phyloP scores from a whole-genome alignment of 2,888 invertebrate genomes.

The Thera obeliscata region DNA sequence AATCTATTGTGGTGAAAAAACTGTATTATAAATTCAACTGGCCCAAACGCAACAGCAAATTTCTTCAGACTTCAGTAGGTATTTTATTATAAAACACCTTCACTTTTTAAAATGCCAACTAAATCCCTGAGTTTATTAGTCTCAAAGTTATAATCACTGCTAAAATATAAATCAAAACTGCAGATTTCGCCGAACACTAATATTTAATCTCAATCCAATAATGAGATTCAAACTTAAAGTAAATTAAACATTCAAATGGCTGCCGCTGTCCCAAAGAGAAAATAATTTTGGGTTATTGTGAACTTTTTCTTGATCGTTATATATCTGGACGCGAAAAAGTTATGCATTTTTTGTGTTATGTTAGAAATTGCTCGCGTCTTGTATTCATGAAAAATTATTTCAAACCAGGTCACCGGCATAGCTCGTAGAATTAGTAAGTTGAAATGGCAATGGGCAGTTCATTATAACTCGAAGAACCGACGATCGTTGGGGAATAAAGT shows the following conservation, averaged over 20 bases:
- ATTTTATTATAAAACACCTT: background rate
- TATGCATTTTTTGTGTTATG: too few relatives aligned
- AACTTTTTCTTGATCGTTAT: constrained; percentile 2
- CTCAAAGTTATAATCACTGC: constrained; percentile 7
- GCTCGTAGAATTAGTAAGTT: too few relatives aligned
- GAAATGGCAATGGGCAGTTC: too few relatives aligned
- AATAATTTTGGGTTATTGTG: constrained; percentile 35
- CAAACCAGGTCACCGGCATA: too few relatives aligned
- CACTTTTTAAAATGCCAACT: constrained; percentile 1
- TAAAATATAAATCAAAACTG: constrained; percentile 10
- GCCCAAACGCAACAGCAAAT: too few relatives aligned
- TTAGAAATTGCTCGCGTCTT: too few relatives aligned
- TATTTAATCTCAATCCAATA: constrained; percentile 29
- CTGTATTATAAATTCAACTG: too few relatives aligned
- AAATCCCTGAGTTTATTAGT: constrained; percentile 6
- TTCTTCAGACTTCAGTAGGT: background rate
- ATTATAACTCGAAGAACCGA: too few relatives aligned
- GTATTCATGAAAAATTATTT: too few relatives aligned
- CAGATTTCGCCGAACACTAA: constrained; percentile 18
- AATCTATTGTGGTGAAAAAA: too few relatives aligned
- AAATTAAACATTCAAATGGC: constrained; percentile 38
- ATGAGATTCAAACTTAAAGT: constrained; percentile 30
- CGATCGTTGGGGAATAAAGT: too few relatives aligned
- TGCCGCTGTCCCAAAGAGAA: constrained; percentile 28
- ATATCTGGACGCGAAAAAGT: constrained; percentile 4